These are phyloP conservation scores for Symphodus melops DNA, from an alignment of 2,113 vertebrate species.

Conservation along the genomic window DNA sequence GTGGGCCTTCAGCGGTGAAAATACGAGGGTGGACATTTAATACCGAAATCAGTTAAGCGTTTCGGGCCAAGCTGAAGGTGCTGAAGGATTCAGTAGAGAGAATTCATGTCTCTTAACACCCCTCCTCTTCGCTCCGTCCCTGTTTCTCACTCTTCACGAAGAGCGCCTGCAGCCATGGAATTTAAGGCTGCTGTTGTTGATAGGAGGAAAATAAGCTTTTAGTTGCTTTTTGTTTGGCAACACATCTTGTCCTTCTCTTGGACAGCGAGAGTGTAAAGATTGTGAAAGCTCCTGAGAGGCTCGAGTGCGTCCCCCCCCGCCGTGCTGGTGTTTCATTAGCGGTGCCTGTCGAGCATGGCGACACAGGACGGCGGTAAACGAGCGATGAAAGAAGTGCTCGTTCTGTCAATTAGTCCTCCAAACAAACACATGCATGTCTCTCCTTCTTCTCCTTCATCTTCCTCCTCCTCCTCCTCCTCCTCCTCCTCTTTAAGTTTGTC, in stretches of 20 bases:
- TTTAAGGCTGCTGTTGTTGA: slow-evolving; percentile 52
- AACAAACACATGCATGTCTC: neutral
- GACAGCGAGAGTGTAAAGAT: slow-evolving; percentile 46
- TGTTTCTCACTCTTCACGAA: slow-evolving; percentile 30
- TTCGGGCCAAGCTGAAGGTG: slow-evolving; percentile 51
- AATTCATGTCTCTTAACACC: slow-evolving; percentile 18
- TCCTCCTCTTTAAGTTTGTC: neutral
- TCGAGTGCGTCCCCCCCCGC: slow-evolving; percentile 43
- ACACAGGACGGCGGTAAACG: slow-evolving; percentile 43
- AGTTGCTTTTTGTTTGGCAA: slow-evolving; percentile 73
- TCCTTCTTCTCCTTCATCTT: neutral
- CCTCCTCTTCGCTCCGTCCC: slow-evolving; percentile 23
- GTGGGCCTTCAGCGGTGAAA: slow-evolving; percentile 37
- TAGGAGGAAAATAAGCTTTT: slow-evolving; percentile 41
- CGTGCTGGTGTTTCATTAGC: slow-evolving; percentile 60
- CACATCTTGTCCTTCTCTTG: slow-evolving; percentile 58
- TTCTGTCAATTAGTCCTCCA: slow-evolving; percentile 3
- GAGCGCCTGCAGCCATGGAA: slow-evolving; percentile 58
- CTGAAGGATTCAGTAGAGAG: slow-evolving; percentile 63
- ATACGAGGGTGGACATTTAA: slow-evolving; percentile 53
- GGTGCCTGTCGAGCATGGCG: slow-evolving; percentile 33
- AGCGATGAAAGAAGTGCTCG: slow-evolving; percentile 52
- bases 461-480: neutral
- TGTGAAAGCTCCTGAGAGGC: slow-evolving; percentile 50
- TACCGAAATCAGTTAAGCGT: slow-evolving; percentile 51